phyloP scores from a whole-genome alignment of 2,888 invertebrate genomes.

The Drosophila ustulata region DNA sequence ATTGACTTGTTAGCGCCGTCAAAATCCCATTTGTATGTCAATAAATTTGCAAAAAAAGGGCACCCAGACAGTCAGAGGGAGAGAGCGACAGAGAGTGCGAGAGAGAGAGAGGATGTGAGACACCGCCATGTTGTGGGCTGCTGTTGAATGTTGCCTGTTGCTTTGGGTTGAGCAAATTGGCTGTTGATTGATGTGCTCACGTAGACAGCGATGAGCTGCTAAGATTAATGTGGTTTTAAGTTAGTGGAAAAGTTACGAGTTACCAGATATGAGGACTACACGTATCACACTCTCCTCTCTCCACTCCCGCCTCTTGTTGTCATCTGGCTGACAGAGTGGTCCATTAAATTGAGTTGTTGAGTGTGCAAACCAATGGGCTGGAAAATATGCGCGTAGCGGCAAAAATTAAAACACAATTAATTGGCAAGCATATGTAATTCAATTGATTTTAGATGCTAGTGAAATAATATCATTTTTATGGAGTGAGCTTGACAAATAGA shows the following conservation, averaged over 20 bases:
- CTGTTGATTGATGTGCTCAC: constrained; percentile 71
- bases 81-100: constrained; percentile 2
- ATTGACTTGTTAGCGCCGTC: constrained; percentile 77
- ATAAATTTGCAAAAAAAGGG: constrained; percentile 68
- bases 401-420: constrained; percentile 39
- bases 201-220: constrained; percentile 46
- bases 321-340: constrained; percentile 42
- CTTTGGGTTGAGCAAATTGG: constrained; percentile 48
- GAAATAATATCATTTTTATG: background rate
- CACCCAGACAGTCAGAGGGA: constrained; percentile 6
- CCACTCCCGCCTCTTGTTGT: background rate
- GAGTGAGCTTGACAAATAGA: background rate
- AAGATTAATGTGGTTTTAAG: constrained; percentile 75
- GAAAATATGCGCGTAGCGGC: constrained; percentile 34
- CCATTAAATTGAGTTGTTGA: constrained; percentile 37
- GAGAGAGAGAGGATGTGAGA: constrained; percentile 17
- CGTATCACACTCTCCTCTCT: background rate
- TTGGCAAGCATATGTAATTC: constrained; percentile 16
- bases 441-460: background rate
- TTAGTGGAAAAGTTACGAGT: constrained; percentile 65
- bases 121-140: constrained; percentile 46
- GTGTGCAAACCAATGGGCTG: constrained; percentile 32
- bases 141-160: constrained; percentile 35
- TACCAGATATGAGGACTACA: constrained; percentile 6
- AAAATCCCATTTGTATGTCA: constrained; percentile 77